A percentile compares a stretch with the other conserved stretches of the same genome.
phyloP scores from a whole-genome alignment of 2,888 invertebrate species.

The Exocentrus adspersus region DNA sequence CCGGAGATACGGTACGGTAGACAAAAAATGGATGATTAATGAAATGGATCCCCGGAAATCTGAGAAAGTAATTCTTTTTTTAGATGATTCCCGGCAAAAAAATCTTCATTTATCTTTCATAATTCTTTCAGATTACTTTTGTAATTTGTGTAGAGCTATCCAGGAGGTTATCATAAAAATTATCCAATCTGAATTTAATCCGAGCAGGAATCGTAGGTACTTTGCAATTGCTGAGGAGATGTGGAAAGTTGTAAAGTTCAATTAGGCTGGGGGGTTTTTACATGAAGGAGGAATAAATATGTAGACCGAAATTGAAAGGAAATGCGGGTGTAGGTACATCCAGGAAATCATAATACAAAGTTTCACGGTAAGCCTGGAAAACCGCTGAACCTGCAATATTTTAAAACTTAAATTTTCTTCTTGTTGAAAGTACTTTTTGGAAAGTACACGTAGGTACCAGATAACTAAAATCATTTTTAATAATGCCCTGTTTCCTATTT shows the following conservation, averaged over 20 bases:
- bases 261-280: slow-evolving; percentile 23
- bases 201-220: slow-evolving; percentile 33
- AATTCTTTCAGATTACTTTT: slow-evolving; percentile 43
- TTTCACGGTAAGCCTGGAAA: background rate
- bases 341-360: slow-evolving; percentile 6
- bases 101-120: slow-evolving; percentile 42
- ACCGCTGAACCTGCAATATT: background rate
- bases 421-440: too few species aligned
- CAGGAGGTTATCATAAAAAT: slow-evolving; percentile 42
- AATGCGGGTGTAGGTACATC: too few species aligned
- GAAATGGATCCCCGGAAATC: slow-evolving; percentile 16
- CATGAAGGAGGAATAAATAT: slow-evolving; percentile 11
- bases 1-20: background rate
- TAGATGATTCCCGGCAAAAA: slow-evolving; percentile 31
- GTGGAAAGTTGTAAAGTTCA: slow-evolving; percentile 29
- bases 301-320: slow-evolving; percentile 9
- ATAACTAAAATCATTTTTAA: too few species aligned
- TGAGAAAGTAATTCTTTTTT: slow-evolving; percentile 12
- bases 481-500: too few species aligned
- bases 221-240: slow-evolving; percentile 17
- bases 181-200: slow-evolving; percentile 45
- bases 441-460: too few species aligned
- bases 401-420: background rate
- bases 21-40: slow-evolving; percentile 12
- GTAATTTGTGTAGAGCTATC: slow-evolving; percentile 37